Base-by-base conservation (phyloP, 2,888 invertebrate species). In the Drosophila anceps region DNA sequence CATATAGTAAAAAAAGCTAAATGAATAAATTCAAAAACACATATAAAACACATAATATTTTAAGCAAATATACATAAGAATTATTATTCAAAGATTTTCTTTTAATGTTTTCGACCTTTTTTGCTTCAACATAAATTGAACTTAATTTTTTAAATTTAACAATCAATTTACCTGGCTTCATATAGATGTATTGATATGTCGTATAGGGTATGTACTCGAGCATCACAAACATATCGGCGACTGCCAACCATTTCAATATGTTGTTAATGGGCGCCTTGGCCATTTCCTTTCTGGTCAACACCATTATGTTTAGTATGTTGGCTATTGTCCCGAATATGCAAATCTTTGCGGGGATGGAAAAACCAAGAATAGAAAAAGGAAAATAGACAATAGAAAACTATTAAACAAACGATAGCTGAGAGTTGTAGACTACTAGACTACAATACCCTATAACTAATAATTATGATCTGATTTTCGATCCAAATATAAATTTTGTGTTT, bases 161-260 rank as follows among this genome's bases (percentile, higher is more conserved):
- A n/a, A n/a, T n/a, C n/a, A n/a, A n/a, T 8, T 13, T 35, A 69
- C 95, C 95, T 0, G 95, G 95, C 53, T 95, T 92, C 69, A 95
- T 91, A 37, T 92, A 94, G 90, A 95, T 93, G 89, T 95, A 95
- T 90, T 95, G 95, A 92, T 96, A 96, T 59, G 95, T 94, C 6
- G 95, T 95, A 90, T 96, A 96, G 5, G 96, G 96, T 74, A 97
- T 95, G 91, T 97, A 97, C 86, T 98, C 97, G 91, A 98, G 93
- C 96, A 98, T 98, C 33, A 98, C 96, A 79, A 98, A 95, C 93
- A 98, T 96, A 92, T 98, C 98, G 1, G 97, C 96, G 0, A 97
- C 96, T 0, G 98, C 98, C 60, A 98, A 93, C 92, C 96, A 93
- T 76, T 97, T 97, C 54, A 98, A 94, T 61, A 98, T 96, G 46